These are phyloP conservation scores for Argyrosomus regius DNA, from an alignment of 2,797 vertebrate genomes.

Conservation along the genomic window DNA sequence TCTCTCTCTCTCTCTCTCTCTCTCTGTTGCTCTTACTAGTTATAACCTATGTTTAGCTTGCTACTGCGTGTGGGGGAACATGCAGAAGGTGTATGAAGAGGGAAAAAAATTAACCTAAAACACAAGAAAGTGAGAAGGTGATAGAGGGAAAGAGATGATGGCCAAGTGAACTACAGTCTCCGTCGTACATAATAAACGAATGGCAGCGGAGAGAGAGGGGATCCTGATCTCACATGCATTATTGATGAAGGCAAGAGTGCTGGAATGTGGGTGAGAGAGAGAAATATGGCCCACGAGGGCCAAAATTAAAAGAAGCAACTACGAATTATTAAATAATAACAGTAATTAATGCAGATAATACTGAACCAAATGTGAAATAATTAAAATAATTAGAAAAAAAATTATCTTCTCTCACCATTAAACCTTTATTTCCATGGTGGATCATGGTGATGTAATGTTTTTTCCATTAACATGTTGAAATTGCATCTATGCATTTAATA, in stretches of 20 bases:
- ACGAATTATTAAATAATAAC: slow-evolving; percentile 2
- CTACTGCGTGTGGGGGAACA: slow-evolving; percentile 29
- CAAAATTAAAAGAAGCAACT: slow-evolving; percentile 25
- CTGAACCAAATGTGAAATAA: neutral
- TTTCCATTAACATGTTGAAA: neutral
- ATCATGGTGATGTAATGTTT: neutral
- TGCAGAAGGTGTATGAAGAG: slow-evolving; percentile 26
- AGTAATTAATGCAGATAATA: neutral
- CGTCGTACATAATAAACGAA: slow-evolving; percentile 51
- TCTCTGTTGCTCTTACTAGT: slow-evolving; percentile 42
- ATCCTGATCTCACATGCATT: slow-evolving; percentile 60
- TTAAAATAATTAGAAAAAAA: neutral
- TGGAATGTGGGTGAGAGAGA: slow-evolving; percentile 34
- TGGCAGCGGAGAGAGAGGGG: slow-evolving; percentile 37
- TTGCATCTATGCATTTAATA: neutral
- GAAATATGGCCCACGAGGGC: slow-evolving; percentile 5
- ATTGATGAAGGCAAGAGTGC: slow-evolving; percentile 49
- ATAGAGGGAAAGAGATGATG: slow-evolving; percentile 31
- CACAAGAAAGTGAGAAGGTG: slow-evolving; percentile 41
- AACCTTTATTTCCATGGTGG: neutral
- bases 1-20: too few species aligned
- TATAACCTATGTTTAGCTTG: slow-evolving; percentile 53
- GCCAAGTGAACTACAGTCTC: slow-evolving; percentile 29
- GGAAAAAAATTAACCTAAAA: slow-evolving; percentile 14
- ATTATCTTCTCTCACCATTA: neutral